Evolutionary conservation across 2,888 invertebrate species (phyloP), one percentile per base, ranked within the genome.

Genomic region (Eueremaeus valkanovi): DNA sequence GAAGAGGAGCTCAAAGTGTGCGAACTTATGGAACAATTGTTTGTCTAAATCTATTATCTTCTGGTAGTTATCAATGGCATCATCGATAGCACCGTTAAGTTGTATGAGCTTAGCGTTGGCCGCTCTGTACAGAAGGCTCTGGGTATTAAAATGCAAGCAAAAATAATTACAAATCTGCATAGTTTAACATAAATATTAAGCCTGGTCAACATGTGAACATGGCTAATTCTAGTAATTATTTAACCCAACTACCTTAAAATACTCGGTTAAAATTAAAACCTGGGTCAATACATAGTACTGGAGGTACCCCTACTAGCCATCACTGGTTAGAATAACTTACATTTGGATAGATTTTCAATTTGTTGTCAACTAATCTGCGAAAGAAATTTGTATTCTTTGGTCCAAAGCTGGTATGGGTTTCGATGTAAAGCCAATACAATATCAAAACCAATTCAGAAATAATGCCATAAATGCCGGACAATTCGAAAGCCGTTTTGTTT

Each of bases 1-100:
- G 55, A 70, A 75, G 33, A 75, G 29, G 1, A 75, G 61, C 58
- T 75, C 75, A 70, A 70, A 75, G 21, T 75, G 72, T 24, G 72
- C 36, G 18, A 75, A 36, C 31, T 75, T 75, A 31, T 75, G 75
- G n/a, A 72, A 75, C 36, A 75, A 33, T 51, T 75, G 51, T 31
- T 45, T 72, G 40, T 75, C 58, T n/a, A 31, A 3, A 18, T 21
- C 55, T 9, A 75, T 72, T 42, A 75, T 72, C 18, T 5, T 1
- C 2, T 75, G 21, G 55, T 75, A 75, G 8, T 33, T 18, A 33
- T 42, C 40, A 8, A 72, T 75, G 0, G 75, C 72, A 27, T 9
- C 5, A 9, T 55, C 49, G 0, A 75, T 8, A 11, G 49, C n/a
- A 16, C 75, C 75, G 49, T 24, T 70, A 42, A 49, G 45, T 58